Evolutionary conservation across 2,113 vertebrate species (phyloP).

Genomic region (Nothoprocta perdicaria): DNA sequence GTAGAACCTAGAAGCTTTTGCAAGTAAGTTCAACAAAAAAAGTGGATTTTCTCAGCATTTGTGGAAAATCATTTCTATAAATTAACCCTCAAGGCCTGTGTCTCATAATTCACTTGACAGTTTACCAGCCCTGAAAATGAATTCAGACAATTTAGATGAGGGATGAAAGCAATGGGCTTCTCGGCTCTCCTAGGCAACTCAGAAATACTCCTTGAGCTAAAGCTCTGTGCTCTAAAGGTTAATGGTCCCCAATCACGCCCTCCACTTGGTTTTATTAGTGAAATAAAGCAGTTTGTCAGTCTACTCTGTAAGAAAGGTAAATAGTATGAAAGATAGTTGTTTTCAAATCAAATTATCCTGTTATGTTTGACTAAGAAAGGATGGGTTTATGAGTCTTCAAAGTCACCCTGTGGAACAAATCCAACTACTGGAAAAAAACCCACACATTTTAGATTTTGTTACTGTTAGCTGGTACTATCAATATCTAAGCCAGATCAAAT

Average conservation of each 20-base stretch:
- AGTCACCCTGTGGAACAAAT: background rate
- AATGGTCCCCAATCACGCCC: slow-evolving; percentile 43
- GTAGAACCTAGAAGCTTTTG: slow-evolving; percentile 8
- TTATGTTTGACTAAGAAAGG: background rate
- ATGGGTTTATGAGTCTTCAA: background rate
- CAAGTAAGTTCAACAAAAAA: background rate
- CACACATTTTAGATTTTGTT: background rate
- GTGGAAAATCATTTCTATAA: slow-evolving; percentile 50
- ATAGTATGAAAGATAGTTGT: slow-evolving; percentile 25
- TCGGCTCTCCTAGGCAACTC: background rate
- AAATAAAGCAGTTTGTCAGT: slow-evolving; percentile 7
- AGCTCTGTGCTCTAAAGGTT: slow-evolving; percentile 61
- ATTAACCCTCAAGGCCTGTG: slow-evolving; percentile 46
- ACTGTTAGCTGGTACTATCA: background rate
- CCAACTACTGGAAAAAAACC: background rate
- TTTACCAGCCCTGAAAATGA: slow-evolving; percentile 71
- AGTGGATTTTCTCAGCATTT: slow-evolving; percentile 31
- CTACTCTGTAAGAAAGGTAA: slow-evolving; percentile 38
- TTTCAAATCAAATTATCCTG: slow-evolving; percentile 35
- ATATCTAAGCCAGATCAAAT: background rate
- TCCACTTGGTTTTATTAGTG: slow-evolving; percentile 59
- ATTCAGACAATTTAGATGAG: slow-evolving; percentile 69
- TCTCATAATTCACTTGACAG: slow-evolving; percentile 63
- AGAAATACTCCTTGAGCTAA: slow-evolving; percentile 48
- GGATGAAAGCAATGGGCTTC: slow-evolving; percentile 56